Conservation (phyloP, 1,140 invertebrate genomes). For the Drosophila tristis region DNA sequence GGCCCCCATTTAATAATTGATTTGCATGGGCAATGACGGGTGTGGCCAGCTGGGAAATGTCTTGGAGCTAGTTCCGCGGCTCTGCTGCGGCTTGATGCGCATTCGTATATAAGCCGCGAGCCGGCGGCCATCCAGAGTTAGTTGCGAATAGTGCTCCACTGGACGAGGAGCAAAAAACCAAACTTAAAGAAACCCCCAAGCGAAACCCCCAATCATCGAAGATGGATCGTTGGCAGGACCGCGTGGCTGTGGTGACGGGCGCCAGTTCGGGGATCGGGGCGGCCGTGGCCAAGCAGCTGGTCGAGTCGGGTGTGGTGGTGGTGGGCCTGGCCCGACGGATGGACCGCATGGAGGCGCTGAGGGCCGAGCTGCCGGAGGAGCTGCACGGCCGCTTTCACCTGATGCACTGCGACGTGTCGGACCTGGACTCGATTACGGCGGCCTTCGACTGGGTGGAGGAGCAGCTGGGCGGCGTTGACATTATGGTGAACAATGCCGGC, state of each 20-base stretch:
- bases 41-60: not conserved
- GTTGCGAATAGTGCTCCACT: conserved; percentile 7
- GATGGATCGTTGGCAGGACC: conserved; percentile 87
- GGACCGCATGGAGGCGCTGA: conserved; percentile 86
- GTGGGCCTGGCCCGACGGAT: conserved; percentile 89
- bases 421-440: conserved; percentile 87
- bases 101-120: not conserved
- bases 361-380: conserved; percentile 46
- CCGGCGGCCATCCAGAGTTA: not conserved
- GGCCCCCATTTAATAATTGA: conserved; percentile 36
- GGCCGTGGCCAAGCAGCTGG: conserved; percentile 85
- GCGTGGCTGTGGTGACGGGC: conserved; percentile 87
- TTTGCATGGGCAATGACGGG: not conserved
- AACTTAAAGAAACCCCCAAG: not conserved
- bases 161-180: no score
- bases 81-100: no score
- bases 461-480: conserved; percentile 87
- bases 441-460: conserved; percentile 88
- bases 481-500: conserved; percentile 91
- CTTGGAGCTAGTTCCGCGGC: no score
- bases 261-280: conserved; percentile 90
- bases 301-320: conserved; percentile 87
- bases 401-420: conserved; percentile 87
- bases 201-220: not conserved
- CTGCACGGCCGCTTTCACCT: conserved; percentile 83